phyloP scores from a whole-genome alignment of 2,797 vertebrate genomes.

The Psittacula echo region DNA sequence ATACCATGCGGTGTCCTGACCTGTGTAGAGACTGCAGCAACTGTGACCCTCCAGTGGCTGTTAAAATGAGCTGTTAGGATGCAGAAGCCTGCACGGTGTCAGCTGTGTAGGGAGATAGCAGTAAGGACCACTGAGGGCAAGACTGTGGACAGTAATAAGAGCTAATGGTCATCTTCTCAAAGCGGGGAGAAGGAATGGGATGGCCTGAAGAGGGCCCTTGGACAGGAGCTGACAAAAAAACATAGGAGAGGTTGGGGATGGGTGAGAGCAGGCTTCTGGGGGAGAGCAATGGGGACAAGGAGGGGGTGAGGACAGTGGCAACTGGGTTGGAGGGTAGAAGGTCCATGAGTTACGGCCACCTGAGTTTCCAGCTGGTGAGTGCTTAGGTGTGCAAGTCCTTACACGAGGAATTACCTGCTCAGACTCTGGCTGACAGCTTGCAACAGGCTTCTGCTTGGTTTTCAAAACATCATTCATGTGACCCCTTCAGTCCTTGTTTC shows the following conservation, averaged over 20 bases:
- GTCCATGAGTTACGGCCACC: accelerated
- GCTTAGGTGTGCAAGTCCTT: not conserved
- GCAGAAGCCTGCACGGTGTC: not conserved
- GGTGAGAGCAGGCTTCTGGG: not conserved
- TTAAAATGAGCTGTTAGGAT: not conserved
- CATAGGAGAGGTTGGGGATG: not conserved
- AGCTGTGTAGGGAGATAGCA: not conserved
- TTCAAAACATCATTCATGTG: not conserved
- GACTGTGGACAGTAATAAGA: not conserved
- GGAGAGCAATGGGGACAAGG: not conserved
- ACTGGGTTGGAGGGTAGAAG: not conserved
- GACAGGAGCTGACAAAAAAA: not conserved
- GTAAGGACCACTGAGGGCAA: not conserved
- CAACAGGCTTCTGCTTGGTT: not conserved
- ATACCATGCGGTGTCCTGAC: accelerated
- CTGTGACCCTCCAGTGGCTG: not conserved
- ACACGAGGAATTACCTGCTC: not conserved
- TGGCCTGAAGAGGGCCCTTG: not conserved
- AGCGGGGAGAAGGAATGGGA: not conserved
- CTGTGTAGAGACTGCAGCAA: not conserved
- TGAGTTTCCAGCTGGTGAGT: not conserved
- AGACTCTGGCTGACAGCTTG: not conserved
- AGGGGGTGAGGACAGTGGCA: not conserved
- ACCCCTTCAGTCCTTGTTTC: not conserved
- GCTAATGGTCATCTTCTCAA: not conserved